These are phyloP conservation scores for Norana najaformis DNA, from an alignment of 2,888 invertebrate species.

Conservation along the genomic window DNA sequence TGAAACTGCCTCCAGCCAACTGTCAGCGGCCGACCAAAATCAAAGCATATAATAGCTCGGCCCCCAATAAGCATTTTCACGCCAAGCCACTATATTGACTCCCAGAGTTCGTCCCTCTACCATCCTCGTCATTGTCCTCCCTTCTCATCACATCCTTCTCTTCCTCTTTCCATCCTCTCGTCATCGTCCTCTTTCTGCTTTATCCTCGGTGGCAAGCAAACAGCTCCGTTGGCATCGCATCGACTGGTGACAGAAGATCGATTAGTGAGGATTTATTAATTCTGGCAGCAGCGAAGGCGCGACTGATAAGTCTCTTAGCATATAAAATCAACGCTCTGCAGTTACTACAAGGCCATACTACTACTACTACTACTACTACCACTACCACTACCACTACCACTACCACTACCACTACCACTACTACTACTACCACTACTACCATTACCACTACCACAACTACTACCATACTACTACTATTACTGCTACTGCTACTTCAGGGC, in stretches of 20 bases:
- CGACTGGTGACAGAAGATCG: not conserved
- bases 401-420: no score
- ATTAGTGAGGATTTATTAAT: not conserved
- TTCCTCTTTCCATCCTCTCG: not conserved
- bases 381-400: no score
- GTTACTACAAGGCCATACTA: not conserved
- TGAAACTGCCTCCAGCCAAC: not conserved
- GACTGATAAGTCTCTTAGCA: not conserved
- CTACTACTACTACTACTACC: not conserved
- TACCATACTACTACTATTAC: no score
- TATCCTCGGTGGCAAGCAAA: not conserved
- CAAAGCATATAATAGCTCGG: slow-evolving; percentile 3
- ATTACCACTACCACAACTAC: no score
- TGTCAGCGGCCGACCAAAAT: slow-evolving; percentile 6
- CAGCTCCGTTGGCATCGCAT: not conserved
- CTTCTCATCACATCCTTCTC: not conserved
- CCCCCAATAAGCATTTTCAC: slow-evolving; percentile 13
- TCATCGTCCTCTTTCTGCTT: not conserved
- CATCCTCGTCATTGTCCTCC: not conserved
- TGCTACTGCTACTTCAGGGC: no score
- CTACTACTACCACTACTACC: no score
- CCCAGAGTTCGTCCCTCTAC: not conserved
- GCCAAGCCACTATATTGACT: not conserved
- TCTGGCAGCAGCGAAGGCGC: not conserved
- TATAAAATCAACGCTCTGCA: not conserved